Evolutionary conservation across 2,888 invertebrate genomes (phyloP), one percentile per base, ranked within the genome.

Genomic region (Teleogryllus oceanicus): DNA sequence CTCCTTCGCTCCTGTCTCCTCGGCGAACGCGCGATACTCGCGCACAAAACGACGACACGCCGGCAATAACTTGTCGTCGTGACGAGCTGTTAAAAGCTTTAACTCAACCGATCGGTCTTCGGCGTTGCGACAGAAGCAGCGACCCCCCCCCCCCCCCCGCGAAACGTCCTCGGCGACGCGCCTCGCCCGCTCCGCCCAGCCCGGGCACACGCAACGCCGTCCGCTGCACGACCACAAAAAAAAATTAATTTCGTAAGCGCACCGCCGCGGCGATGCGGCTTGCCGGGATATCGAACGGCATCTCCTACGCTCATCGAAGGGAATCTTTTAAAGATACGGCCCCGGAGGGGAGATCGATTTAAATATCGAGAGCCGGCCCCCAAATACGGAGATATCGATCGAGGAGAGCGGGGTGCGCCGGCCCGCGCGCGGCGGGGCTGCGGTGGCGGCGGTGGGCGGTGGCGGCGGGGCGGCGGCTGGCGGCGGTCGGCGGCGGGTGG

Each of bases 71-170:
- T 62, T 62, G 62, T 62, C 62, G n/a, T 62, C 62, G 62, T 62
- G 62, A 62, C 62, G 62, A 62, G 62, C 62, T 62, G 62, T 62
- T 62, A 62, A 62, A n/a, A 62, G 62, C 62, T 62, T 62, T 62
- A 62, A 62, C 62, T 62, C 62, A 62, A 62, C 62, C 62, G 62
- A 62, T 62, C 62, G n/a, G 62, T 62, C 62, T 62, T 62, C 62
- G n/a, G 62, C 13, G n/a, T 62, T 62, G n/a, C 62, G 62, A 62
- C 13, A 62, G 62, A 62, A 62, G 13, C 62, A 3, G 16, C 62
- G 62, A 4, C 62, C n/a, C 12, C 0, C n/a, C n/a, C 2, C 62
- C 8, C 62, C 37, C 37, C 37, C 37, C 4, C 37, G 37, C 37
- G 37, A 37, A 21, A 21, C 21, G 21, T 21, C 21, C 21, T 21